These are phyloP conservation scores for Plebejus melissa DNA, from an alignment of 2,888 invertebrate species.

Conservation along the genomic window DNA sequence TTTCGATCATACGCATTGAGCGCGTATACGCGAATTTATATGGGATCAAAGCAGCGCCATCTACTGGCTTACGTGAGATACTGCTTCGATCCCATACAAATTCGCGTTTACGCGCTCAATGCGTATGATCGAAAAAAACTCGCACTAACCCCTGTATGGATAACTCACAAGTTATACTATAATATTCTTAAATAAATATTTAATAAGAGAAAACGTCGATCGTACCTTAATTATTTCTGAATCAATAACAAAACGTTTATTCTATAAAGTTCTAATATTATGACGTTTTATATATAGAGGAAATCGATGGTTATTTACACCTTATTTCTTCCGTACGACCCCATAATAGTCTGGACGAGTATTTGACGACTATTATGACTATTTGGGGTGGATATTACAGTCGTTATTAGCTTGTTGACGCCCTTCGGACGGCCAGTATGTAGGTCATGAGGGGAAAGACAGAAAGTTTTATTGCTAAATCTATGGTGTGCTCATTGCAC, in stretches of 20 bases:
- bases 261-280: neutral
- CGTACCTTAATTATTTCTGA: neutral
- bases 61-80: no score
- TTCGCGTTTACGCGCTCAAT: no score
- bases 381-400: slow-evolving; percentile 20
- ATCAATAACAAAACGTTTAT: slow-evolving; percentile 1
- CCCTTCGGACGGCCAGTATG: slow-evolving; percentile 6
- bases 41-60: no score
- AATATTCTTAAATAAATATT: neutral
- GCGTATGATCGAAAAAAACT: no score
- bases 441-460: neutral
- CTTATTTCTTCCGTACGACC: neutral
- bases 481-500: neutral
- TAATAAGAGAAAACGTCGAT: neutral
- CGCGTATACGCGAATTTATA: no score
- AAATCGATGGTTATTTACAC: neutral
- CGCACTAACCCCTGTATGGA: no score
- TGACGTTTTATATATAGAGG: neutral
- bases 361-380: slow-evolving; percentile 23
- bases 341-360: neutral
- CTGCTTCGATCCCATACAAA: no score
- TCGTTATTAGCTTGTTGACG: slow-evolving; percentile 30
- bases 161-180: no score
- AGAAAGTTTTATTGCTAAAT: neutral
- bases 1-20: no score